These are phyloP conservation scores for Acronicta leporina DNA, from an alignment of 2,888 invertebrate genomes.

Conservation along the genomic window DNA sequence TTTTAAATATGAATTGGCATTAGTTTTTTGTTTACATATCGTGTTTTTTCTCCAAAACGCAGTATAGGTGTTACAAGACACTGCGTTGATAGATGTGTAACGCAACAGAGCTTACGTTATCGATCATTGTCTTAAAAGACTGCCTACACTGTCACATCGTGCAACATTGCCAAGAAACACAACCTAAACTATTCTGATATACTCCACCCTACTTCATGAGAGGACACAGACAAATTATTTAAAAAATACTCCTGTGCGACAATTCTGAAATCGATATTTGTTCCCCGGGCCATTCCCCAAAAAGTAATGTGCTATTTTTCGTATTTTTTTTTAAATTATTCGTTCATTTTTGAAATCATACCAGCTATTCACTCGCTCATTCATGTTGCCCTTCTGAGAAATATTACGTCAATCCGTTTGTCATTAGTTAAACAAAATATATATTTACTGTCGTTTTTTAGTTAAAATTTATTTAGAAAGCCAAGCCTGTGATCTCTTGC, in stretches of 20 bases:
- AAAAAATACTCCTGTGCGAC: conserved; percentile 60
- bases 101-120: conserved; percentile 42
- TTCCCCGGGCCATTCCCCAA: conserved; percentile 32
- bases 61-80: conserved; percentile 52
- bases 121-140: conserved; percentile 37
- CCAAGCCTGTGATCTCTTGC: conserved; percentile 64
- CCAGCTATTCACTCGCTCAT: conserved; percentile 45
- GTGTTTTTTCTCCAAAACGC: not conserved
- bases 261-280: conserved; percentile 55
- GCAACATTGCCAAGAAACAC: conserved; percentile 28
- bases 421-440: conserved; percentile 30
- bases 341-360: conserved; percentile 19
- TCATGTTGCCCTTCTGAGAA: conserved; percentile 44
- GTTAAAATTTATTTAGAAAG: conserved; percentile 29
- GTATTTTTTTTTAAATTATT: conserved; percentile 13
- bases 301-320: conserved; percentile 33
- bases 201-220: conserved; percentile 57
- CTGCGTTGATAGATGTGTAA: conserved; percentile 46
- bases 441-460: conserved; percentile 16
- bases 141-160: conserved; percentile 45
- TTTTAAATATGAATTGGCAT: too few relatives aligned
- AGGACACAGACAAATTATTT: conserved; percentile 61
- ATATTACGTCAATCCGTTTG: conserved; percentile 32
- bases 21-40: not conserved
- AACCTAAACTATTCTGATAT: conserved; percentile 46